A percentile compares a stretch with the other conserved stretches of the same genome.
Evolutionary conservation across 2,888 invertebrate species (phyloP).

Genomic region (Fissipunctia ypsillon): DNA sequence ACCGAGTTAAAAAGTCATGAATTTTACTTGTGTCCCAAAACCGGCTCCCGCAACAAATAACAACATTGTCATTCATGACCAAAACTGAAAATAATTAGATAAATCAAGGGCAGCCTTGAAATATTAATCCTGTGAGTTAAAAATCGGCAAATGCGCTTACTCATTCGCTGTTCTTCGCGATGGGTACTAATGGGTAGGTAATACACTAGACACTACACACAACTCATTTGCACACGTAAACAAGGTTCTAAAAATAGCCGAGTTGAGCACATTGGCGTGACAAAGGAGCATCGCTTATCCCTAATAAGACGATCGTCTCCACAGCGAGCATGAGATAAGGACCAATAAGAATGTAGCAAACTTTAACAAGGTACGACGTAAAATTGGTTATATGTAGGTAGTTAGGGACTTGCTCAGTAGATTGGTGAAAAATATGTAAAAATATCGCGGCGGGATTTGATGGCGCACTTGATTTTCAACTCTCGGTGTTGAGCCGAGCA

Average conservation of each 20-base stretch:
- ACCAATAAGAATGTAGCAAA: slow-evolving; percentile 33
- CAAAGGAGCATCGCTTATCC: slow-evolving; percentile 65
- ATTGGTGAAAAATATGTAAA: too few species aligned
- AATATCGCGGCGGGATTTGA: too few species aligned
- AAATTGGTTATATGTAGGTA: not conserved
- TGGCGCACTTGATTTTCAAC: too few species aligned
- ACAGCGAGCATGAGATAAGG: slow-evolving; percentile 30
- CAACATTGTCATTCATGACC: not conserved
- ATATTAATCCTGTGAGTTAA: not conserved
- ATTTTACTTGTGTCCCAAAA: not conserved
- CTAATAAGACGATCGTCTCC: slow-evolving; percentile 66
- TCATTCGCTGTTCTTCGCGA: too few species aligned
- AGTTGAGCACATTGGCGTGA: slow-evolving; percentile 56
- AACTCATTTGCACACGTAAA: slow-evolving; percentile 52
- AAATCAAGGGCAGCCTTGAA: not conserved
- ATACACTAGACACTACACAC: too few species aligned
- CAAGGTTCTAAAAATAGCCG: slow-evolving; percentile 53
- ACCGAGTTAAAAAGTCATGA: too few species aligned
- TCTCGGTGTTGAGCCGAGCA: too few species aligned
- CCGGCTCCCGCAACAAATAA: too few species aligned
- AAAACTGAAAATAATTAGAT: not conserved
- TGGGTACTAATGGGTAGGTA: too few species aligned
- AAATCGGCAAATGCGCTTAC: too few species aligned
- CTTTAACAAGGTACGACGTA: slow-evolving; percentile 40
- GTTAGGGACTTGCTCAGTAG: not conserved